A percentile compares a stretch with the other conserved stretches of the same genome.
These are phyloP conservation scores for Epiblema foenella DNA, from an alignment of 2,888 invertebrate genomes.

Conservation along the genomic window DNA sequence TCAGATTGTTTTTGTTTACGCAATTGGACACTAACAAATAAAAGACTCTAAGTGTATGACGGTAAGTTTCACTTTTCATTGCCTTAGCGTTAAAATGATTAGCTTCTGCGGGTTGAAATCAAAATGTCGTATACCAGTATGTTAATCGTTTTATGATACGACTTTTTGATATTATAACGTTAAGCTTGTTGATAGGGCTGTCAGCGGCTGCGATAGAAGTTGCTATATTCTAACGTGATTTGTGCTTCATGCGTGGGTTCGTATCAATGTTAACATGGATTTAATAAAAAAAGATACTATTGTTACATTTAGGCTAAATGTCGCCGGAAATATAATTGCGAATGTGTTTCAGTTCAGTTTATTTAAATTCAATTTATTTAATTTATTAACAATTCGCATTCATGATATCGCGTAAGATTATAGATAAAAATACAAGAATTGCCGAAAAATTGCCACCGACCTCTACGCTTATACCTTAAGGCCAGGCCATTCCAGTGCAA, in stretches of 20 bases:
- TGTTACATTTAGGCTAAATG: not conserved
- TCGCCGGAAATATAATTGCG: too few species aligned
- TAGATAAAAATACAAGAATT: too few species aligned
- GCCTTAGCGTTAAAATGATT: slow-evolving; percentile 2
- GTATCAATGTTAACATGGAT: not conserved
- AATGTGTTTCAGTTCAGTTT: too few species aligned
- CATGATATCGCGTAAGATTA: too few species aligned
- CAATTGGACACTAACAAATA: not conserved
- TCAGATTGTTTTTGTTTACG: slow-evolving; percentile 25
- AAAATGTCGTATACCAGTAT: not conserved
- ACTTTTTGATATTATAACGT: not conserved
- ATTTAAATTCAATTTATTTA: too few species aligned
- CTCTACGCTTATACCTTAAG: too few species aligned
- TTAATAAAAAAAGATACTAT: not conserved
- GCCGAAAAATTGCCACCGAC: too few species aligned
- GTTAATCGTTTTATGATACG: not conserved
- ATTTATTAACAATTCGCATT: too few species aligned
- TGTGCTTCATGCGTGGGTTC: not conserved
- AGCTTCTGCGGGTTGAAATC: not conserved
- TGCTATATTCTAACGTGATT: not conserved
- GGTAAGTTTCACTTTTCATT: slow-evolving; percentile 6
- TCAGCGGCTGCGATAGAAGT: not conserved
- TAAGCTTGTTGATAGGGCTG: not conserved
- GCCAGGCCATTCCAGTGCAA: too few species aligned
- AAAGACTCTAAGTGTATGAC: not conserved